Evolutionary conservation across 2,888 invertebrate species (phyloP).

Genomic region (Cistogaster globosa): DNA sequence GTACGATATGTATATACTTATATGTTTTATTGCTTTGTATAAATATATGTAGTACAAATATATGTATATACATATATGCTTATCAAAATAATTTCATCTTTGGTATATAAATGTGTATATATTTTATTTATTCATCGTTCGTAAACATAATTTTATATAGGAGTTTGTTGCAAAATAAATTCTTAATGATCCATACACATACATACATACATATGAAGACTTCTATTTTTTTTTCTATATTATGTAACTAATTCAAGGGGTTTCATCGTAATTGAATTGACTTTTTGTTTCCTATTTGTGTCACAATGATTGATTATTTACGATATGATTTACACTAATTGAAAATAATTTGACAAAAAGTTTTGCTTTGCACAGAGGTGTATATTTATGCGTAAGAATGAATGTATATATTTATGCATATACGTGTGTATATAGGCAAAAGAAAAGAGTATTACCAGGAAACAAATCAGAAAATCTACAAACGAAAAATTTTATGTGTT

Average conservation of each 20-base stretch:
- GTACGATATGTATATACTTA: not conserved
- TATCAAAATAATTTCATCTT: conserved; percentile 36
- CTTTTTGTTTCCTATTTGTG: conserved; percentile 36
- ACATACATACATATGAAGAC: no score
- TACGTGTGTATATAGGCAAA: no score
- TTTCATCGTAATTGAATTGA: conserved; percentile 44
- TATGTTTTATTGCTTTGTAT: no score
- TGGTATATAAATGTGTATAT: not conserved
- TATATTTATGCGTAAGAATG: not conserved
- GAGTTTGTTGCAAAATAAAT: conserved; percentile 34
- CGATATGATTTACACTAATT: conserved; percentile 53
- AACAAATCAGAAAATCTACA: no score
- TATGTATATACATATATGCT: conserved; percentile 35
- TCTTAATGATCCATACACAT: conserved; percentile 7
- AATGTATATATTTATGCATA: not conserved
- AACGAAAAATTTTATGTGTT: no score
- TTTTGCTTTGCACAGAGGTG: not conserved
- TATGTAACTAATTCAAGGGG: conserved; percentile 15
- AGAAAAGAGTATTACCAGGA: no score
- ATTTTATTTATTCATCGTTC: not conserved
- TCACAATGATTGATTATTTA: conserved; percentile 61
- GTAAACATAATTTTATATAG: not conserved
- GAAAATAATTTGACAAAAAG: conserved; percentile 37
- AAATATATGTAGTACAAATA: conserved; percentile 18
- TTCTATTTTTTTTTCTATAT: not conserved